phyloP scores from a whole-genome alignment of 1,140 invertebrate species.

The Lordiphosa clarofinis region DNA sequence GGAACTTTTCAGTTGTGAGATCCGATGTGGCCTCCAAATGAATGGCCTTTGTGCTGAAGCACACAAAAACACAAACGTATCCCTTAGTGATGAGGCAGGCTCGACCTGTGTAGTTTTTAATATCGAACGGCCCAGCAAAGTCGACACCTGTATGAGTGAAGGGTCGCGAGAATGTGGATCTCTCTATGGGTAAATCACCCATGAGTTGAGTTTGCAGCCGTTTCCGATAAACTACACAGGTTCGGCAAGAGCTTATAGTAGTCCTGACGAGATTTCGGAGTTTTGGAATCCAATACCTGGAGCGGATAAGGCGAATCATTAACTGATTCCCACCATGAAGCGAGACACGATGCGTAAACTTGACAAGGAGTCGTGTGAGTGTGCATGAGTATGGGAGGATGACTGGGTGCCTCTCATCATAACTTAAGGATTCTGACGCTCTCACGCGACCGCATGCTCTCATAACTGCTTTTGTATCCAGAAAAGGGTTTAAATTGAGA shows the following conservation, averaged over 20 bases:
- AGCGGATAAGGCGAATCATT: background rate
- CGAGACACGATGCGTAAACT: no score
- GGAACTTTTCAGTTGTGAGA: constrained; percentile 1
- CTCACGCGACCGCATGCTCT: no score
- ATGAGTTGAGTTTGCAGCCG: constrained; percentile 4
- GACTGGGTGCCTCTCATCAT: no score
- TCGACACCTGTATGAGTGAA: background rate
- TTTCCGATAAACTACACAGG: background rate
- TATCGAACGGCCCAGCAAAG: background rate
- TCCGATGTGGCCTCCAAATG: no score
- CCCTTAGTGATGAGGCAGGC: background rate
- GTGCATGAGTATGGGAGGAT: no score
- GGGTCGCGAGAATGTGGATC: background rate
- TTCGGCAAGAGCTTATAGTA: background rate
- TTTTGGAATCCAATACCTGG: constrained; percentile 3
- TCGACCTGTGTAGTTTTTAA: constrained; percentile 1
- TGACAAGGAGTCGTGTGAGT: no score
- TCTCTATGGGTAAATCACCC: background rate
- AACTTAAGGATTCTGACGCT: no score
- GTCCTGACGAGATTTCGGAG: background rate
- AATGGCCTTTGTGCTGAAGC: no score
- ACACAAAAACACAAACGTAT: background rate
- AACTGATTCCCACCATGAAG: constrained; percentile 3
- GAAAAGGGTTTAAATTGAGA: background rate
- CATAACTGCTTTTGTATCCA: background rate